Percentiles rank a stretch among this genome's conserved stretches.
Evolutionary conservation across 2,888 invertebrate species (phyloP).

Genomic region (Cheilosia scutellata): DNA sequence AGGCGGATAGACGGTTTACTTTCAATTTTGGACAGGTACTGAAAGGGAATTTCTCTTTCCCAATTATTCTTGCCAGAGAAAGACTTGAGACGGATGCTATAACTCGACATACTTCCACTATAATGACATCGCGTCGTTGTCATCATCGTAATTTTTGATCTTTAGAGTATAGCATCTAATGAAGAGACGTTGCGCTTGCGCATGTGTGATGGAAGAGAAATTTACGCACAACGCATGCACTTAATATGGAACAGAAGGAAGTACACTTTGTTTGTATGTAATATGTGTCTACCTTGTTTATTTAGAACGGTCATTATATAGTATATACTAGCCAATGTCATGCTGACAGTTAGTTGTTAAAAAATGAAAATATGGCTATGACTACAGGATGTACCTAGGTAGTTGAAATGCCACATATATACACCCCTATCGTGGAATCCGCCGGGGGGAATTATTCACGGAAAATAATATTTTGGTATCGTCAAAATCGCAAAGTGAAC

Average conservation of each 20-base stretch:
- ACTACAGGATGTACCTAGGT: too few relatives aligned
- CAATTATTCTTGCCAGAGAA: slow-evolving; percentile 41
- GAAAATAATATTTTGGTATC: too few relatives aligned
- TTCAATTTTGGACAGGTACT: slow-evolving; percentile 56
- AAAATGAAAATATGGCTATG: too few relatives aligned
- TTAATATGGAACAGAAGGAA: slow-evolving; percentile 13
- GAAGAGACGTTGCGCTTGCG: slow-evolving; percentile 7
- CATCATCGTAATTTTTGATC: slow-evolving; percentile 43
- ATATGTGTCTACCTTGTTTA: not conserved
- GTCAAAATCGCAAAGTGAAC: too few relatives aligned
- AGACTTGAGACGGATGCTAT: slow-evolving; percentile 57
- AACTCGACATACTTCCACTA: slow-evolving; percentile 70
- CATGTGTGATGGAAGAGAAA: slow-evolving; percentile 48
- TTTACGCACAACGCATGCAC: slow-evolving; percentile 36
- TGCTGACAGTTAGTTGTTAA: too few relatives aligned
- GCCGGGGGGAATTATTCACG: too few relatives aligned
- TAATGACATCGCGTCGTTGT: slow-evolving; percentile 35
- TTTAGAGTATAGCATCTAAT: slow-evolving; percentile 27
- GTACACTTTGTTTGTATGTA: not conserved
- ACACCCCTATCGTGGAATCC: too few relatives aligned
- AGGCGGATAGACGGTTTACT: slow-evolving; percentile 63
- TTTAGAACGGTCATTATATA: too few relatives aligned
- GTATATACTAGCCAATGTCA: too few relatives aligned
- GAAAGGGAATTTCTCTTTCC: slow-evolving; percentile 75
- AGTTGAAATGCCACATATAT: too few relatives aligned